Base-by-base conservation (phyloP, 2,888 invertebrate species). In the Dynastes tityus region DNA sequence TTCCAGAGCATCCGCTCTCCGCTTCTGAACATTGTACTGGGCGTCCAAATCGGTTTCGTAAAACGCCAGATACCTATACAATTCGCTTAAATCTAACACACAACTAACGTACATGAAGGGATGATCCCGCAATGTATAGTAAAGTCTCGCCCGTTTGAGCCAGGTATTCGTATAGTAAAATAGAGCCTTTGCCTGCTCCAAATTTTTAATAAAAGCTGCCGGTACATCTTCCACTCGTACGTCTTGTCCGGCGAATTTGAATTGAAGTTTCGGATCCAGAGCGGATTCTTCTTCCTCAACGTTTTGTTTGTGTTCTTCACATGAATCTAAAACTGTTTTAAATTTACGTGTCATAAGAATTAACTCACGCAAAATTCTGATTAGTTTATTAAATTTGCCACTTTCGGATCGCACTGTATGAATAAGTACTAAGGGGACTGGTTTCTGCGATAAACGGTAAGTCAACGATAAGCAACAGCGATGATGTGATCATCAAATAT, bases 41-140 rank as follows among this genome's bases (percentile, higher is more conserved):
- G 86, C 84, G 80, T 94, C 94, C 61, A 93, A 89, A 84, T 93
- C 93, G 55, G 90, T 89, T 86, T 95, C 95, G 88, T 94, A 95
- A 86, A 94, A 94, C 0, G 94, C 92, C 74, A 95, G 88, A 84
- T 92, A 91, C 82, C 92, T 92, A 85, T 93, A 94, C 13, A 94
- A 86, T 83, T 93, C 92, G 61, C 93, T 94, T 64, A 92, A 85
- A 84, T 92, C 92, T 80, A 92, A 85, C 1, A 92, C 90, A 79
- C 91, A 90, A 63, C 92, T 91, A 76, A 92, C 91, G 82, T 91
- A 92, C 82, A 92, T 91, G 51, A 91, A 88, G 0, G 92, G 90
- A 83, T 90, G 90, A 81, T 92, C 91, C 79, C 91, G 90, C 63
- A 92, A 89, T 77, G 91, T 92, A 81, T 92, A 92, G 84, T 90